Base-by-base conservation (phyloP, 2,888 invertebrate genomes). In the Perithous albicinctus region DNA sequence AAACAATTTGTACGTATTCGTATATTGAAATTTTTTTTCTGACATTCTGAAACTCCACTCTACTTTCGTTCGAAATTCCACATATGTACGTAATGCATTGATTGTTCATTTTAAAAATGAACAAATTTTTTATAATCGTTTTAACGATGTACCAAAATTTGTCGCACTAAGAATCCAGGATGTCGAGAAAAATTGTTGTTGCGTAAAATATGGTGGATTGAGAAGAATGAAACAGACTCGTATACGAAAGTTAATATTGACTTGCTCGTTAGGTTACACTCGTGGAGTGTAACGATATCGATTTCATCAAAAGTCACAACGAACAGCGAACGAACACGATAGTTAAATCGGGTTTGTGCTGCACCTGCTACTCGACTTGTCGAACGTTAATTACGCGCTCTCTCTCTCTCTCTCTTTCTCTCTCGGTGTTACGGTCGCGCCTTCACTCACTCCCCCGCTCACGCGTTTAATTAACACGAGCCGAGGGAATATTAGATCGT, bases 401-500 rank as follows among this genome's bases (percentile, higher is more conserved):
- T n/a, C n/a, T n/a, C n/a, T n/a, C n/a, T n/a, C n/a, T n/a, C n/a
- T n/a, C n/a, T n/a, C n/a, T n/a, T n/a, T n/a, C n/a, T n/a, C n/a
- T n/a, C 26, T 23, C 56, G 41, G 41, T 43, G 26, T 8, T 23
- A 26, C 26, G 3, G 23, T 26, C 10, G 54, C 26, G 2, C 54
- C 18, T 69, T 38, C 67, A 61, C 48, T 61, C 75, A 59, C 66
- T 18, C 38, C 35, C 32, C 10, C 20, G 38, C 20, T n/a, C n/a
- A 43, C 64, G 32, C 41, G 78, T 78, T 78, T 73, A 79, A 79
- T 79, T 75, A 75, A 63, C 61, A 69, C 54, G 54, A 69, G 35
- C 43, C 54, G 35, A 54, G 61, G 20, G 32, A 63, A 63, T 79
- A 63, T 67, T 74, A 35, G 43, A 63, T 69, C 32, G 43, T 79